A percentile compares a stretch with the other conserved stretches of the same genome.
phyloP scores from a whole-genome alignment of 2,113 vertebrate species.

The Bufo bufo region DNA sequence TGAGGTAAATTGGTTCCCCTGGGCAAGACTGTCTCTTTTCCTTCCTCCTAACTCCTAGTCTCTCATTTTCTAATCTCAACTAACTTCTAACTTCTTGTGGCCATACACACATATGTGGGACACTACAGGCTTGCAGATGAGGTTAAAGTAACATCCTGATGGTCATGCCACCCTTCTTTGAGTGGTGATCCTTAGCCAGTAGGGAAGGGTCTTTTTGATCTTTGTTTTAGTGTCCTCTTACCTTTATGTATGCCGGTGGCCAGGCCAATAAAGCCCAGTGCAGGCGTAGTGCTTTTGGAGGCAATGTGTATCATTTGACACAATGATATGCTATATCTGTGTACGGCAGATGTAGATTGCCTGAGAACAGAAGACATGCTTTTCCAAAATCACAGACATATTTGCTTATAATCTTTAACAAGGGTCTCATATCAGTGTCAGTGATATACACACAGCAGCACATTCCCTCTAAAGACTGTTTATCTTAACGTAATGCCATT shows the following conservation, averaged over 20 bases:
- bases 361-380: background rate
- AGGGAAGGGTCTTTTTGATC: background rate
- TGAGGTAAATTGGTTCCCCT: no score
- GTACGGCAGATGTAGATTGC: background rate
- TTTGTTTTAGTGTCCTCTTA: background rate
- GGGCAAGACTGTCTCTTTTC: no score
- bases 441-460: constrained; percentile 32
- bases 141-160: background rate
- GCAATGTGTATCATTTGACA: background rate
- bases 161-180: background rate
- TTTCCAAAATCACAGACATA: background rate
- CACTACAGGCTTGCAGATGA: background rate
- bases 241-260: background rate
- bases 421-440: constrained; percentile 16
- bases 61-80: no score
- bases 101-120: no score
- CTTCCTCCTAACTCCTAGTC: no score
- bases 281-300: background rate
- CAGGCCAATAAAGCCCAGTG: background rate
- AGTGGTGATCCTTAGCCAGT: background rate
- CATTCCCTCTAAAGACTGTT: constrained; percentile 36
- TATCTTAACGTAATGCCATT: constrained; percentile 46
- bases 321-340: background rate
- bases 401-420: constrained; percentile 28
- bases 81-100: no score